phyloP scores from a whole-genome alignment of 2,797 vertebrate species.

The Poeciliopsis infans region DNA sequence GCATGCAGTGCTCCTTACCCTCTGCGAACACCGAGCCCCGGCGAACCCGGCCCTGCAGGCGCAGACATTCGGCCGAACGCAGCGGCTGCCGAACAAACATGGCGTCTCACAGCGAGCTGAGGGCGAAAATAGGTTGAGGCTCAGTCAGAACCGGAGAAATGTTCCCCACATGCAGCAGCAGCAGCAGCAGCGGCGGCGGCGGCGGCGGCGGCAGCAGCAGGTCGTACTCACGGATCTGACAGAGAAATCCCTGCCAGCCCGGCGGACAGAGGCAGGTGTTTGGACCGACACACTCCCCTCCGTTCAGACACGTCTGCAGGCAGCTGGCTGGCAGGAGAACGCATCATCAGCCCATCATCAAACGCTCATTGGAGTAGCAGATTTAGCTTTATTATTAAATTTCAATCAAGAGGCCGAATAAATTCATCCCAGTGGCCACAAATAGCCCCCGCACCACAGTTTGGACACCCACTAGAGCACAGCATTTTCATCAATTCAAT shows the following conservation, averaged over 20 bases:
- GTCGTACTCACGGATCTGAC: slow-evolving; percentile 79
- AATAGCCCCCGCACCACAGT: neutral
- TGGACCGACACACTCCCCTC: slow-evolving; percentile 78
- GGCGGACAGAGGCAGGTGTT: slow-evolving; percentile 72
- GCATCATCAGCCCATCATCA: neutral
- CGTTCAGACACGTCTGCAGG: slow-evolving; percentile 79
- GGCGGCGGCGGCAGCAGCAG: too few relatives aligned
- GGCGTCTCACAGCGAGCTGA: slow-evolving; percentile 76
- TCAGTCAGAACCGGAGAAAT: neutral
- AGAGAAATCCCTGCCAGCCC: slow-evolving; percentile 76
- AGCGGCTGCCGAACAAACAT: slow-evolving; percentile 77
- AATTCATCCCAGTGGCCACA: neutral
- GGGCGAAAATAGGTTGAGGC: neutral
- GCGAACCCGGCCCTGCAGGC: slow-evolving; percentile 72
- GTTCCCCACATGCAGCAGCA: neutral
- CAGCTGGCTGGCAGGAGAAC: slow-evolving; percentile 71
- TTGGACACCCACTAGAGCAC: neutral
- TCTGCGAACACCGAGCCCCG: slow-evolving; percentile 68
- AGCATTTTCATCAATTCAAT: neutral
- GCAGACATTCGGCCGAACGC: slow-evolving; percentile 76
- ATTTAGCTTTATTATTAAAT: neutral
- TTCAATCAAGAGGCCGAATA: neutral
- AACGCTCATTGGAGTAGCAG: neutral
- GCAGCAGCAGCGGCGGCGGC: too few relatives aligned
- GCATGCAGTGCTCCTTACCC: slow-evolving; percentile 52